phyloP scores from a whole-genome alignment of 2,888 invertebrate genomes.

The Eustalomyia histrio region DNA sequence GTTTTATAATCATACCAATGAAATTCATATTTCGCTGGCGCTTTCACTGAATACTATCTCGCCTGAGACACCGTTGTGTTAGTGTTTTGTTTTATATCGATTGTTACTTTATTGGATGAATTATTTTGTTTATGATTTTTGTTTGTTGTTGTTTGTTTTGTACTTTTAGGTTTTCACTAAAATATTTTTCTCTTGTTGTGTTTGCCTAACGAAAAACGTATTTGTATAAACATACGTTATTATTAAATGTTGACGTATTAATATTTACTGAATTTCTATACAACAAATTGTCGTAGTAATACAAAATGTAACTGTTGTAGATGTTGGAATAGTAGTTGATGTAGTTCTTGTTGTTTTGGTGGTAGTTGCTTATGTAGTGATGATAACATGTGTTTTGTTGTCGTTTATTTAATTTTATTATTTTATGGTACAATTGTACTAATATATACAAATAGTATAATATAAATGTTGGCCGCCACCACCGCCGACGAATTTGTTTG shows the following conservation, averaged over 20 bases:
- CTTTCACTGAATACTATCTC: constrained; percentile 79
- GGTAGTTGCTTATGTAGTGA: constrained; percentile 14
- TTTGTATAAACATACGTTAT: constrained; percentile 58
- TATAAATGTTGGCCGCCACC: constrained; percentile 47
- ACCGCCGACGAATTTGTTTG: constrained; percentile 57
- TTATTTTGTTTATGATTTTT: constrained; percentile 10
- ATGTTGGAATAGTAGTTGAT: constrained; percentile 28
- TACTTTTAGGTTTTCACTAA: constrained; percentile 60
- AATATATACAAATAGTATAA: constrained; percentile 23
- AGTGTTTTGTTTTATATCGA: constrained; percentile 35
- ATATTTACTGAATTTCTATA: constrained; percentile 33
- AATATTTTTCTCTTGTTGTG: constrained; percentile 22
- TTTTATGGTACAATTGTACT: constrained; percentile 10
- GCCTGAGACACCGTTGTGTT: constrained; percentile 77
- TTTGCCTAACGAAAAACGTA: constrained; percentile 57
- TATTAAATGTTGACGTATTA: constrained; percentile 43
- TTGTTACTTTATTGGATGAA: constrained; percentile 40
- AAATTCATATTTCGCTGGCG: constrained; percentile 80
- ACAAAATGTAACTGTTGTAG: constrained; percentile 16
- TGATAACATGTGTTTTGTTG: constrained; percentile 41
- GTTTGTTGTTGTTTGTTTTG: constrained; percentile 20
- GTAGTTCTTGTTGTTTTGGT: constrained; percentile 41
- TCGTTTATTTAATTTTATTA: constrained; percentile 17
- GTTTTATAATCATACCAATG: constrained; percentile 77
- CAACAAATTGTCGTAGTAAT: constrained; percentile 4